Conservation (phyloP, 2,888 invertebrate genomes). For the Plusia festucae region DNA sequence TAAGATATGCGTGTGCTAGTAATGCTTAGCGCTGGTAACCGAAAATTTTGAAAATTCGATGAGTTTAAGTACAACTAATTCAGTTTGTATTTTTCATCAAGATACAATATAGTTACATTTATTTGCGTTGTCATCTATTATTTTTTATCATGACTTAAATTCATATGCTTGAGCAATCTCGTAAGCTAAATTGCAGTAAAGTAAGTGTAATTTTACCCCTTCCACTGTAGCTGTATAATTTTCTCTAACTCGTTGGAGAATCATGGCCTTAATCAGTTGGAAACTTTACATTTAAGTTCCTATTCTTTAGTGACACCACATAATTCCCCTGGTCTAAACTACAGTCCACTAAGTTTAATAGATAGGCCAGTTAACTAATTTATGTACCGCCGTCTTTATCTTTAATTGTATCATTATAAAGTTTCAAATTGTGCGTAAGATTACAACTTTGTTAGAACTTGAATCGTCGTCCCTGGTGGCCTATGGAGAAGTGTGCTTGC, state of each 20-base stretch:
- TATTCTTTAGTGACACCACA: slow-evolving; percentile 52
- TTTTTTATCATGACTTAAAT: neutral
- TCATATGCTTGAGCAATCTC: neutral
- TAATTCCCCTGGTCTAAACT: slow-evolving; percentile 42
- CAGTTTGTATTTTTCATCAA: too few relatives aligned
- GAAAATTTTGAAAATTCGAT: too few relatives aligned
- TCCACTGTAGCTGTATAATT: slow-evolving; percentile 18
- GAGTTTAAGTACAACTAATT: too few relatives aligned
- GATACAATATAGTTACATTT: too few relatives aligned
- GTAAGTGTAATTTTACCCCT: neutral
- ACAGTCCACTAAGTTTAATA: slow-evolving; percentile 42
- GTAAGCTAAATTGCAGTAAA: neutral
- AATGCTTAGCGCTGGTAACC: too few relatives aligned
- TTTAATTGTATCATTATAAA: slow-evolving; percentile 61
- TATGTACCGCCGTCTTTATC: slow-evolving; percentile 57
- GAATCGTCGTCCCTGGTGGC: slow-evolving; percentile 40
- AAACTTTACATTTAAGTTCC: slow-evolving; percentile 33
- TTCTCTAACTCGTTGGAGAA: slow-evolving; percentile 25
- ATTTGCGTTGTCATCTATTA: too few relatives aligned
- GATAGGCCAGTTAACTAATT: slow-evolving; percentile 56
- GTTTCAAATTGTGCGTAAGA: slow-evolving; percentile 56
- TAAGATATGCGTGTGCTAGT: too few relatives aligned
- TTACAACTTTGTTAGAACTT: slow-evolving; percentile 54
- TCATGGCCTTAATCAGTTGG: slow-evolving; percentile 38
- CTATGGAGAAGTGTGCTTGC: slow-evolving; percentile 40